A percentile compares a stretch with the other conserved stretches of the same genome.
These are phyloP conservation scores for Coreius guichenoti DNA, from an alignment of 2,797 vertebrate species.

Conservation along the genomic window DNA sequence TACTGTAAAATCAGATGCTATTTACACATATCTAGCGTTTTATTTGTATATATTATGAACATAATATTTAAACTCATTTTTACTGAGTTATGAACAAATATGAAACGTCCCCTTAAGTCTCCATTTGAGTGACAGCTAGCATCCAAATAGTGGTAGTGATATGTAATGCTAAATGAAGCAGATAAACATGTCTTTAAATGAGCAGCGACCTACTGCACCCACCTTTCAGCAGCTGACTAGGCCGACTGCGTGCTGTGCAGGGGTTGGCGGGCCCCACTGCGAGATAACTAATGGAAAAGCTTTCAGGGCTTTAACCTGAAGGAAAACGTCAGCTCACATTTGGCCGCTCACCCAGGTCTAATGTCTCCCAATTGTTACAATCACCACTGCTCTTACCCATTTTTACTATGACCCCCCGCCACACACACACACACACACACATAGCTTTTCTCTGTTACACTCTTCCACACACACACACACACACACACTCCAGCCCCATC, in stretches of 20 bases:
- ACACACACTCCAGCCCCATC: constrained; percentile 34
- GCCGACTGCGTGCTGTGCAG: constrained; percentile 77
- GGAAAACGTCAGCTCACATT: constrained; percentile 85
- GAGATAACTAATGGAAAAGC: constrained; percentile 93
- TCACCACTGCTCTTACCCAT: constrained; percentile 69
- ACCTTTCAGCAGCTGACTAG: constrained; percentile 50
- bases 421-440: constrained; percentile 10
- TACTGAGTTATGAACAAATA: constrained; percentile 8
- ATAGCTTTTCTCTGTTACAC: constrained; percentile 20
- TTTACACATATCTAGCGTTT: background rate
- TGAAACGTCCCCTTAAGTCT: constrained; percentile 27
- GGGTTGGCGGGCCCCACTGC: constrained; percentile 61
- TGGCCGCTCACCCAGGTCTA: constrained; percentile 83
- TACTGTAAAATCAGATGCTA: background rate
- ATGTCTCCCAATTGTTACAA: constrained; percentile 83
- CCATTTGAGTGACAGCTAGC: constrained; percentile 70
- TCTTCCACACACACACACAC: constrained; percentile 11
- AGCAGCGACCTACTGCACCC: constrained; percentile 60
- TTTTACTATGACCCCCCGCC: constrained; percentile 10
- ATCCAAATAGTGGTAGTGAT: constrained; percentile 71
- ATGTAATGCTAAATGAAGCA: constrained; percentile 80
- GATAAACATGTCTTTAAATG: constrained; percentile 82
- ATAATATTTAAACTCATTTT: background rate
- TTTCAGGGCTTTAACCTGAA: constrained; percentile 85
- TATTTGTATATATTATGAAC: background rate